Conservation (phyloP, 2,888 invertebrate species). For the Lasioglossum lativentre region DNA sequence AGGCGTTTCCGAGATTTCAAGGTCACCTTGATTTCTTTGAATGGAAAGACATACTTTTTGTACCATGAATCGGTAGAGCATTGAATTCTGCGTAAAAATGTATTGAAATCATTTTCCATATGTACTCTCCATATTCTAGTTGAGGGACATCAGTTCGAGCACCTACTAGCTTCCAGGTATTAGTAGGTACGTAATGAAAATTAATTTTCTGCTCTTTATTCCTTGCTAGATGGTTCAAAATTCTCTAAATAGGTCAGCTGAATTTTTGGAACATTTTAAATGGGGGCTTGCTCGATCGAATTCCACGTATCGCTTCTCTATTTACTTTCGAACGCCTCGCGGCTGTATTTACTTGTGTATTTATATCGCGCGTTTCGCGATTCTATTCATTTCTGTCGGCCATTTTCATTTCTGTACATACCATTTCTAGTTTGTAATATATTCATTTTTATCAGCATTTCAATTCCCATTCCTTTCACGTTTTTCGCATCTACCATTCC, state of each 20-base stretch:
- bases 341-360: conserved; percentile 6
- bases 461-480: conserved; percentile 2
- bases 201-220: background rate
- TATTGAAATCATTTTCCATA: too few relatives aligned
- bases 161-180: too few relatives aligned
- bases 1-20: too few relatives aligned
- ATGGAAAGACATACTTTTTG: too few relatives aligned
- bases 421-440: conserved; percentile 6
- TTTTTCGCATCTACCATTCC: background rate
- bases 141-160: too few relatives aligned
- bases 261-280: background rate
- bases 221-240: background rate
- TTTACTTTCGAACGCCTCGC: conserved; percentile 6
- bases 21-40: too few relatives aligned
- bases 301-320: background rate
- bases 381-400: background rate
- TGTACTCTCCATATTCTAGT: too few relatives aligned
- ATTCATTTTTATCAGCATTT: conserved; percentile 6
- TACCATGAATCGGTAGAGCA: too few relatives aligned
- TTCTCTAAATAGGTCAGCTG: background rate
- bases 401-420: conserved; percentile 6
- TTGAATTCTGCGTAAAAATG: too few relatives aligned
- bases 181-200: too few relatives aligned
- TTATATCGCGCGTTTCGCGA: background rate
- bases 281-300: background rate